These are phyloP conservation scores for Stichopus horrens DNA, from an alignment of 53 echinoderm and acorn worm genomes.

Conservation along the genomic window DNA sequence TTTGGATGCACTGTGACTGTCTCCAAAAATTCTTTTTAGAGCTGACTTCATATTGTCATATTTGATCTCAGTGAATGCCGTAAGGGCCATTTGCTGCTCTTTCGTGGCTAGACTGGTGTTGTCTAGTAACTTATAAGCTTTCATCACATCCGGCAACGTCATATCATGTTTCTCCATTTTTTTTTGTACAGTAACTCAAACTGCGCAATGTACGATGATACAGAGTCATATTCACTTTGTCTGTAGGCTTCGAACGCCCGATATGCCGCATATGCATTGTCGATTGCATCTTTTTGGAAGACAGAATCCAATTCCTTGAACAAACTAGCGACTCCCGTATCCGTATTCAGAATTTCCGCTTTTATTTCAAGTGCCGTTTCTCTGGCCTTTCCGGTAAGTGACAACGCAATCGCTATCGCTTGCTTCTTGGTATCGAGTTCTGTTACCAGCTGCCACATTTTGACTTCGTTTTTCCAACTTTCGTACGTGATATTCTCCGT, in stretches of 20 bases:
- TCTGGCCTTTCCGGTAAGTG: conserved; percentile 18
- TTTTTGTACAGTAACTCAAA: conserved; percentile 27
- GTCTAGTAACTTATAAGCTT: conserved; percentile 32
- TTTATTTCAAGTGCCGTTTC: not conserved
- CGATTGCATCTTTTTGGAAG: conserved; percentile 11
- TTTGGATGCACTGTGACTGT: not conserved
- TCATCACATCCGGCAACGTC: not conserved
- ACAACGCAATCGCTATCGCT: conserved; percentile 8
- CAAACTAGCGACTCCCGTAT: not conserved
- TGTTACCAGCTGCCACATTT: not conserved
- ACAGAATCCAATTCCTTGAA: conserved; percentile 5
- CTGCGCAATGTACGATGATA: not conserved
- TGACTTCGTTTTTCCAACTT: conserved; percentile 11
- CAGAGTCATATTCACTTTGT: not conserved
- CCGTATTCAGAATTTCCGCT: conserved; percentile 2
- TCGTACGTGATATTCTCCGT: not conserved
- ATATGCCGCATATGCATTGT: conserved; percentile 20
- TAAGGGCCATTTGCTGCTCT: conserved; percentile 39
- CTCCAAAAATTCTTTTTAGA: conserved; percentile 39
- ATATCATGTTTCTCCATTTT: not conserved
- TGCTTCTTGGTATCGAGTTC: conserved; percentile 7
- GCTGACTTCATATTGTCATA: conserved; percentile 40
- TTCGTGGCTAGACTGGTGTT: not conserved
- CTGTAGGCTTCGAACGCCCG: not conserved
- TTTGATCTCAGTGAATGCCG: conserved; percentile 43